phyloP scores from a whole-genome alignment of 2,113 vertebrate species.

The Paramisgurnus dabryanus region DNA sequence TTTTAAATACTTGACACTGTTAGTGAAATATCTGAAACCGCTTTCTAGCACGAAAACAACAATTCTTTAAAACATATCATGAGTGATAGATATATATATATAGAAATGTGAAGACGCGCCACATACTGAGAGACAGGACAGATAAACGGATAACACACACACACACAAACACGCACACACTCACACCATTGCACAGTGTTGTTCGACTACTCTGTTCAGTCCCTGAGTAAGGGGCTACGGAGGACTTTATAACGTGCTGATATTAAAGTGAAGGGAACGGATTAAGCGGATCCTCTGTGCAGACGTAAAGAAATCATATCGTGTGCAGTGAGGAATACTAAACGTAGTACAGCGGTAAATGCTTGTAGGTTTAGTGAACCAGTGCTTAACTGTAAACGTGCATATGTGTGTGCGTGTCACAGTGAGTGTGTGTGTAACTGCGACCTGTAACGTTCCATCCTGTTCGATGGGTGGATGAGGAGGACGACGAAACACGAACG shows the following conservation, averaged over 20 bases:
- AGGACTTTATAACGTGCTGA: conserved; percentile 14
- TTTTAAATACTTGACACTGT: neutral
- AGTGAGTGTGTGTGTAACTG: conserved; percentile 33
- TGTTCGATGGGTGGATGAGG: conserved; percentile 51
- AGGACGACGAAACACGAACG: neutral
- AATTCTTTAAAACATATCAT: conserved; percentile 15
- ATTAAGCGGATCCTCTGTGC: neutral
- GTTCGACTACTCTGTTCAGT: conserved; percentile 74
- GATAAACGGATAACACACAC: conserved; percentile 26
- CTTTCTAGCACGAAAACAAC: neutral
- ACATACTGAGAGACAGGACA: neutral
- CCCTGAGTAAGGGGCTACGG: conserved; percentile 61
- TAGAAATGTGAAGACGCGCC: conserved; percentile 22
- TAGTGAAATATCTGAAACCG: conserved; percentile 2
- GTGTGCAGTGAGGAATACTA: neutral
- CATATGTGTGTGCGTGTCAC: neutral
- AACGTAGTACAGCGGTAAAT: neutral
- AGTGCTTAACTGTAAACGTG: conserved; percentile 47
- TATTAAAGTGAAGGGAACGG: conserved; percentile 27
- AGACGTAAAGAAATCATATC: neutral
- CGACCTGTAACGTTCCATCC: conserved; percentile 55
- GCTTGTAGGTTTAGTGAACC: conserved; percentile 1
- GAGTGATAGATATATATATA: neutral
- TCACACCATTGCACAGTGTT: conserved; percentile 72
- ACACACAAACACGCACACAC: conserved; percentile 46